phyloP scores from a whole-genome alignment of 2,113 vertebrate species.

The Amphilophus citrinellus region DNA sequence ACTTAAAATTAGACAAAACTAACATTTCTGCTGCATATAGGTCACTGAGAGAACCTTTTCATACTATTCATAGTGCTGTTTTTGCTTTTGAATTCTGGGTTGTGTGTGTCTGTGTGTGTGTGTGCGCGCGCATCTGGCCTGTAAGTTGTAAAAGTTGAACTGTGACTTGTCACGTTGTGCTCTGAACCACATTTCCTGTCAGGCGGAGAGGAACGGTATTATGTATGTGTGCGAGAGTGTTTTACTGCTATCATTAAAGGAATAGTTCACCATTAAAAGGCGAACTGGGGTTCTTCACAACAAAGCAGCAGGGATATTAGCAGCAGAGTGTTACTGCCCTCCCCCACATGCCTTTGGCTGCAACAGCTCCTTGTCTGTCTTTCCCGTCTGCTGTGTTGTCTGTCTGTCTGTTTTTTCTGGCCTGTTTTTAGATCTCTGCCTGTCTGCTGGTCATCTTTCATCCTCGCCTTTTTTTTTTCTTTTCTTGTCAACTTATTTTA shows the following conservation, averaged over 20 bases:
- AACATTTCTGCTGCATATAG: conserved; percentile 48
- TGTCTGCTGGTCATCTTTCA: conserved; percentile 34
- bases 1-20: conserved; percentile 51
- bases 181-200: conserved; percentile 68
- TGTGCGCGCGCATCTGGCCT: background rate
- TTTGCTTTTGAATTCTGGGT: conserved; percentile 48
- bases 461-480: background rate
- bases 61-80: conserved; percentile 24
- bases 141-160: conserved; percentile 68
- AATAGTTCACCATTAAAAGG: conserved; percentile 70
- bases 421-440: conserved; percentile 32
- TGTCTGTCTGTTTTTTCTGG: conserved; percentile 25
- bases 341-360: conserved; percentile 52
- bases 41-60: conserved; percentile 34
- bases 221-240: conserved; percentile 42
- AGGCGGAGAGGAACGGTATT: conserved; percentile 48
- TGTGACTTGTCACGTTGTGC: conserved; percentile 59
- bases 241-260: conserved; percentile 76
- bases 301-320: conserved; percentile 74
- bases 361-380: conserved; percentile 46
- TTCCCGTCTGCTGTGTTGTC: conserved; percentile 32
- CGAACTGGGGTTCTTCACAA: conserved; percentile 70
- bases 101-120: background rate
- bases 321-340: conserved; percentile 65
- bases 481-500: conserved; percentile 1